phyloP scores from a whole-genome alignment of 1,140 invertebrate genomes.

The Neodiprion lecontei region DNA sequence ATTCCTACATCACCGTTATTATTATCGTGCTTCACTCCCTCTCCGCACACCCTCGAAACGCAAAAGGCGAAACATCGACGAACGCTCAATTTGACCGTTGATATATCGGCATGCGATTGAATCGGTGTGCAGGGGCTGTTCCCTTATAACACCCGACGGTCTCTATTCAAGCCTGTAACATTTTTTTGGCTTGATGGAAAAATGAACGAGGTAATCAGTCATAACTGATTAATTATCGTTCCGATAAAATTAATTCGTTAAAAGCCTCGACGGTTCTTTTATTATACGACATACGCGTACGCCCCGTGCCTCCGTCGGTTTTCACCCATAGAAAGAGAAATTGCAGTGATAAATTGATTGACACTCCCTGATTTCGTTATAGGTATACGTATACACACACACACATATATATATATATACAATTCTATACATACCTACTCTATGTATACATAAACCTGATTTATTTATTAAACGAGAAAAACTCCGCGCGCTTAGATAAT shows the following conservation, averaged over 20 bases:
- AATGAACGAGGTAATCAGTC: background rate
- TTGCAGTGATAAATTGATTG: no score
- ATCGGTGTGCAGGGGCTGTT: no score
- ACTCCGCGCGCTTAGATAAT: no score
- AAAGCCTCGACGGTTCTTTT: no score
- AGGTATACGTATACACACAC: no score
- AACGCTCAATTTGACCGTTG: background rate
- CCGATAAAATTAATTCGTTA: background rate
- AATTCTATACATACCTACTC: no score
- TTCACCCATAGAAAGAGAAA: background rate
- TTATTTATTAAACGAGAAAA: no score
- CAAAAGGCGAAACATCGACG: conserved; percentile 27
- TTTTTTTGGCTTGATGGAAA: background rate
- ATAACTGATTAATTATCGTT: background rate
- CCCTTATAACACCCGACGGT: background rate
- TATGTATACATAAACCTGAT: no score
- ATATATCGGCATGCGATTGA: no score
- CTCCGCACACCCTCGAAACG: conserved; percentile 27
- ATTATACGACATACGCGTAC: background rate
- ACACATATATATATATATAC: no score
- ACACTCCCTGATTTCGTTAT: no score
- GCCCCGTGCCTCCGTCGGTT: background rate
- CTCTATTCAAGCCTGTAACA: conserved; percentile 1
- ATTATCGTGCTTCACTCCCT: conserved; percentile 40
- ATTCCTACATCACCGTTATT: conserved; percentile 41